Evolutionary conservation across 2,888 invertebrate species (phyloP).

Genomic region (Elmis aenea): DNA sequence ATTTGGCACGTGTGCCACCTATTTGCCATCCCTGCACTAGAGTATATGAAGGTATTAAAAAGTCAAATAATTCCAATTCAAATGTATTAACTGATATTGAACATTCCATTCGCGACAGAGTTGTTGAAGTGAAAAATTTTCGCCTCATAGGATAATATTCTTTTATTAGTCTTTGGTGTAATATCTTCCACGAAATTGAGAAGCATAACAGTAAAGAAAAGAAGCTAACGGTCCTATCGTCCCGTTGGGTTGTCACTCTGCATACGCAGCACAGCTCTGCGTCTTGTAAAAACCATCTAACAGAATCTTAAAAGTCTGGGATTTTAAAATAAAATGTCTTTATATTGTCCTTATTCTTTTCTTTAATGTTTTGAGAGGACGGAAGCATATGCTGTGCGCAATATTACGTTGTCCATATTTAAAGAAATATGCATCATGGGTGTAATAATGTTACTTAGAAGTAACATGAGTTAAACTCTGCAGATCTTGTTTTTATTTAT

Average conservation of each 20-base stretch:
- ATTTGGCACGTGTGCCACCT: too few relatives aligned
- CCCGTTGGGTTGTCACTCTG: slow-evolving; percentile 21
- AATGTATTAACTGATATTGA: too few relatives aligned
- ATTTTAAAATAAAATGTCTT: slow-evolving; percentile 15
- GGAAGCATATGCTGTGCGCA: slow-evolving; percentile 9
- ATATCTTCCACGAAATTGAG: slow-evolving; percentile 17
- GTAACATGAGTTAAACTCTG: too few relatives aligned
- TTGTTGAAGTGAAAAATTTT: too few relatives aligned
- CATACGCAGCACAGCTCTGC: slow-evolving; percentile 20
- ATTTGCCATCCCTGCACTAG: too few relatives aligned
- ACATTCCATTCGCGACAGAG: too few relatives aligned
- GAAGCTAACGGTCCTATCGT: slow-evolving; percentile 16
- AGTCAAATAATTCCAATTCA: too few relatives aligned
- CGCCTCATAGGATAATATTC: slow-evolving; percentile 19
- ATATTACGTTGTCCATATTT: too few relatives aligned
- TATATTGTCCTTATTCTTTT: slow-evolving; percentile 12
- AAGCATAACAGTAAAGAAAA: slow-evolving; percentile 17
- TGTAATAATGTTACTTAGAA: too few relatives aligned
- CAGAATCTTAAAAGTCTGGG: slow-evolving; percentile 14
- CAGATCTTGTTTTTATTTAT: too few relatives aligned
- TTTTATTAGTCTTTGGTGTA: slow-evolving; percentile 20
- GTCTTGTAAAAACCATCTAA: slow-evolving; percentile 13
- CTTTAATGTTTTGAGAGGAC: slow-evolving; percentile 15
- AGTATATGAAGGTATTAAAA: too few relatives aligned
- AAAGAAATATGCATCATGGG: too few relatives aligned